Conservation (phyloP, 1,140 invertebrate genomes). For the Neodiprion lecontei region DNA sequence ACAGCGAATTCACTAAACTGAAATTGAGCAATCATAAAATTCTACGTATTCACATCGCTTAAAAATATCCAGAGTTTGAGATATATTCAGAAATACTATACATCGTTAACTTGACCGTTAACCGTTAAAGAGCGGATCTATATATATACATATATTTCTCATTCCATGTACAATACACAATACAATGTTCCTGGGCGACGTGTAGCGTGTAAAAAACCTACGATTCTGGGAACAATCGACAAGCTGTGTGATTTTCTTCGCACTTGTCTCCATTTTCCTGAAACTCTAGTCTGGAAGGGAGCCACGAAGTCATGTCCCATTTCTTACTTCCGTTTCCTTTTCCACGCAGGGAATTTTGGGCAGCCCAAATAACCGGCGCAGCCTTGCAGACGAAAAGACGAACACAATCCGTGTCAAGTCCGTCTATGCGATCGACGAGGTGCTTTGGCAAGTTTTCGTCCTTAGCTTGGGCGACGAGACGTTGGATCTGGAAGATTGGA, state of each 20-base stretch:
- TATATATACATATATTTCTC: too few species aligned
- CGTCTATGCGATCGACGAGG: slow-evolving; percentile 67
- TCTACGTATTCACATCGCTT: too few species aligned
- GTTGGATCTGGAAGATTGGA: slow-evolving; percentile 55
- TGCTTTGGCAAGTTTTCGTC: slow-evolving; percentile 68
- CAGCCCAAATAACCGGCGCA: slow-evolving; percentile 75
- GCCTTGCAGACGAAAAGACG: slow-evolving; percentile 79
- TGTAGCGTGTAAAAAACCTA: background rate
- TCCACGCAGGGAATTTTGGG: slow-evolving; percentile 69
- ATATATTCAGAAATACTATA: too few species aligned
- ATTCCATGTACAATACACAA: background rate
- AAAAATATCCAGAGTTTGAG: too few species aligned
- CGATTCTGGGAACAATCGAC: slow-evolving; percentile 46
- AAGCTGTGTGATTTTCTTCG: slow-evolving; percentile 68
- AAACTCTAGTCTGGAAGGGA: slow-evolving; percentile 72
- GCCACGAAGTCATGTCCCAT: slow-evolving; percentile 50
- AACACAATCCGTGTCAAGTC: slow-evolving; percentile 72
- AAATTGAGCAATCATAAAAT: too few species aligned
- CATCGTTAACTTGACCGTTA: too few species aligned
- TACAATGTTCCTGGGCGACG: background rate
- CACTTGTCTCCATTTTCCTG: slow-evolving; percentile 68
- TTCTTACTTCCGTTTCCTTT: slow-evolving; percentile 33
- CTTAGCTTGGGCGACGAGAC: slow-evolving; percentile 64
- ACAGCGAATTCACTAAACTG: too few species aligned
- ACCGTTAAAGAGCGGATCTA: too few species aligned